Evolutionary conservation across 1,140 invertebrate genomes (phyloP), one percentile per base, ranked within the genome.

Genomic region (Brachionus sp.): DNA sequence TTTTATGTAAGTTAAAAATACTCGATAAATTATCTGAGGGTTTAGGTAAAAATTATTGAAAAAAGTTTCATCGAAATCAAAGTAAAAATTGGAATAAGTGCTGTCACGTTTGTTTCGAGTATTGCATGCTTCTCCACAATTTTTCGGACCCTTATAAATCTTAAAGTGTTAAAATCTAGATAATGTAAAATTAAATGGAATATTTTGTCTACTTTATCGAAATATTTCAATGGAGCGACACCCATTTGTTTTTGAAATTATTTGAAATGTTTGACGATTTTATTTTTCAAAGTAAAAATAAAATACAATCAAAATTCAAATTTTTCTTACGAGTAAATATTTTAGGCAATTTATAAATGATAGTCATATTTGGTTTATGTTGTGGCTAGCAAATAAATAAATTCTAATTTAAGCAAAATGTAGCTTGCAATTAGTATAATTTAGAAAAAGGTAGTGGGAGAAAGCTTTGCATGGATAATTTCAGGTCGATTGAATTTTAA

Each of bases 401-500:
- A 53, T 53, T 53, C 46, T 53, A 53, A 53, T 53, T 53, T 53
- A 53, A 5, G 50, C 50, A 9, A 57, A 57, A 57, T 57, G 50
- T 57, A 57, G n/a, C 50, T 57, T 6, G 50, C 16, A 57, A 57
- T 57, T 57, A 57, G 50, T 19, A 2, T 57, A 57, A 57, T 57
- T 57, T 9, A 19, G 16, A 57, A n/a, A 16, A 33, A 33, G 25
- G 33, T 66, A 70, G 66, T 39, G 66, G 35, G 66, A 70, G 66
- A 70, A 25, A 75, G 70, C 70, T 75, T 75, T 75, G 70, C 39
- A 25, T 75, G 70, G 70, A 75, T 75, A 75, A 75, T 46, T 75
- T 75, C 39, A 75, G 70, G 70, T 75, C 70, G 70, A 35, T 19
- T 44, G 44, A 46, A 46, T 46, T 25, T 46, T 16, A 46, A 25